Base-by-base conservation (phyloP, 1,140 invertebrate genomes). In the Conopomorpha cramerella region DNA sequence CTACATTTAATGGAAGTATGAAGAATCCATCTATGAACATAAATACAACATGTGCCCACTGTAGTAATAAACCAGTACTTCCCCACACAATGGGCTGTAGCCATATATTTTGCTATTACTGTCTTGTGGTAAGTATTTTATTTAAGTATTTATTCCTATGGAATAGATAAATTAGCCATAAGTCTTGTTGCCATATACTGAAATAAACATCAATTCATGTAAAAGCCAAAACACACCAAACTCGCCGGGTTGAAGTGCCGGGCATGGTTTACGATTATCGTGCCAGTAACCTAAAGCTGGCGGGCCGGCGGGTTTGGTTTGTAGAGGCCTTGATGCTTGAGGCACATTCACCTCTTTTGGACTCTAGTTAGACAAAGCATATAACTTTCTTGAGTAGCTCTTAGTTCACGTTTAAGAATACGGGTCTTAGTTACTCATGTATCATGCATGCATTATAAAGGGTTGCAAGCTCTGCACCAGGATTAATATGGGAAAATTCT, bases 61-160 rank as follows among this genome's bases (percentile, higher is more conserved):
- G 84, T 49, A 61, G 58, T 0, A 70, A 79, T 39, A 70, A 62
- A 27, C 83, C 84, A 3, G 79, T 83, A 7, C 49, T 83, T 31
- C 84, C 84, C 7, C 77, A 84, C 57, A 79, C 82, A 37, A 85
- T 85, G 81, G 81, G 81, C 6, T 86, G 84, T 54, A 60, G 60
- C 8, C 84, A 86, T 62, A 76, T 86, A 36, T 86, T 84, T 58
- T 86, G 84, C 58, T 86, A 84, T 64, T 83, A 81, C 45, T 86
- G 84, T 57, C 51, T 85, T 39, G 73, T 62, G 59, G 80, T 81
- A 70, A 53, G 56, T 41, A 23, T 36, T 32, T 25, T 28, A 18
- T 8, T 29, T 23, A 6, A 23, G 10, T 6, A 23, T 4, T 23
- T 23, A 4, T 23, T 6, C 19, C 19, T 23, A 23, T 23, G 19